phyloP scores from a whole-genome alignment of 1,140 invertebrate genomes.

The Zeugodacus cucurbitae region DNA sequence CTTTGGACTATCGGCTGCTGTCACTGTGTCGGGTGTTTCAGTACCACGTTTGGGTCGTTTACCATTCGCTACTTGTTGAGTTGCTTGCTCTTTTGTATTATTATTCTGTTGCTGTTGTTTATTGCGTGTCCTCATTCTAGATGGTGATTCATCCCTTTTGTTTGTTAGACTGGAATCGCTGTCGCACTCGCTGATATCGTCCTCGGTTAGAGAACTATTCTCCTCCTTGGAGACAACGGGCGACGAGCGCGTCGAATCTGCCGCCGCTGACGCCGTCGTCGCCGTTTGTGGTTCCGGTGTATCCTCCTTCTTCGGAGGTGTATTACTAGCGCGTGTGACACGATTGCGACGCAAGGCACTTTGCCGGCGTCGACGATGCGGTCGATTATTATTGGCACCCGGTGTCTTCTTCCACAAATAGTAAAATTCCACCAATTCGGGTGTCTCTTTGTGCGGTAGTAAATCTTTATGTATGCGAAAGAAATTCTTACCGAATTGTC shows the following conservation, averaged over 20 bases:
- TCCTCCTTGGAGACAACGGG: constrained; percentile 73
- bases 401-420: constrained; percentile 99
- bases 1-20: constrained; percentile 67
- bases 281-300: constrained; percentile 66
- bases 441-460: constrained; percentile 94
- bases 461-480: constrained; percentile 97
- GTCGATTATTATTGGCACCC: constrained; percentile 93
- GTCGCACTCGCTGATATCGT: constrained; percentile 92
- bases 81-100: constrained; percentile 52
- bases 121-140: constrained; percentile 88
- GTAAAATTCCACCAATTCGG: constrained; percentile 98
- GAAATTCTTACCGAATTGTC: constrained; percentile 99
- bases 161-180: constrained; percentile 85
- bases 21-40: constrained; percentile 74
- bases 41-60: constrained; percentile 77
- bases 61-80: constrained; percentile 73
- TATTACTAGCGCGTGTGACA: constrained; percentile 77
- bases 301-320: constrained; percentile 67
- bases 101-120: constrained; percentile 69
- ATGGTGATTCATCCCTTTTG: constrained; percentile 79
- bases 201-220: constrained; percentile 92
- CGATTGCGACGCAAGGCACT: constrained; percentile 89
- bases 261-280: constrained; percentile 62
- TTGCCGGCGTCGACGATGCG: constrained; percentile 87
- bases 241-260: constrained; percentile 68